Conservation (phyloP, 1,140 invertebrate species). For the Zaprionus taronus region DNA sequence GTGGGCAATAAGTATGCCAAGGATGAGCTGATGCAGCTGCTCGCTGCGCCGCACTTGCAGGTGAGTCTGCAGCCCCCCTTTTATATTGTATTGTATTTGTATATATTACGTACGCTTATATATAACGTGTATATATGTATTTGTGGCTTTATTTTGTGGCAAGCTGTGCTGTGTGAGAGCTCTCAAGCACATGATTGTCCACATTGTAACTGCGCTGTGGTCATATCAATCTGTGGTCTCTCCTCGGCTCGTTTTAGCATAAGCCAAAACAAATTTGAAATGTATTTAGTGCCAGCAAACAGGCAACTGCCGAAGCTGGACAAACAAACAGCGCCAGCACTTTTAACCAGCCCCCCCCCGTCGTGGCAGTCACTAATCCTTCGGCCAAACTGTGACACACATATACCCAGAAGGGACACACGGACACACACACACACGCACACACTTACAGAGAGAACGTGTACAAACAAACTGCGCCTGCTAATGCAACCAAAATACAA, state of each 20-base stretch:
- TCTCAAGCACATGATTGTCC: slow-evolving; percentile 66
- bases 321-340: slow-evolving; percentile 15
- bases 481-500: slow-evolving; percentile 80
- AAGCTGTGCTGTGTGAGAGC: slow-evolving; percentile 47
- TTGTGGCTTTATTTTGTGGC: slow-evolving; percentile 67
- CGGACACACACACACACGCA: slow-evolving; percentile 25
- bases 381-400: slow-evolving; percentile 57
- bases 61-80: slow-evolving; percentile 86
- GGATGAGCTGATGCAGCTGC: slow-evolving; percentile 92
- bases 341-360: slow-evolving; percentile 1
- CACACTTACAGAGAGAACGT: slow-evolving; percentile 1
- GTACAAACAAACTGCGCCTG: slow-evolving; percentile 48
- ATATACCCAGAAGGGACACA: slow-evolving; percentile 40
- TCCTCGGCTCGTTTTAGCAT: slow-evolving; percentile 52
- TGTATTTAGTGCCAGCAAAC: slow-evolving; percentile 76
- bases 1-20: slow-evolving; percentile 85
- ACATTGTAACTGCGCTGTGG: slow-evolving; percentile 50
- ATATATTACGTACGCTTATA: neutral
- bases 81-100: slow-evolving; percentile 42
- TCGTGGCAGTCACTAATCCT: slow-evolving; percentile 67
- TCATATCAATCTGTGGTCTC: slow-evolving; percentile 65
- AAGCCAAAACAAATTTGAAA: slow-evolving; percentile 79
- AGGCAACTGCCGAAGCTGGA: slow-evolving; percentile 25
- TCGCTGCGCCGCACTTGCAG: slow-evolving; percentile 93
- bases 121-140: slow-evolving; percentile 6